Conservation (phyloP, 1,140 invertebrate genomes). For the Drosophila micromelanica region DNA sequence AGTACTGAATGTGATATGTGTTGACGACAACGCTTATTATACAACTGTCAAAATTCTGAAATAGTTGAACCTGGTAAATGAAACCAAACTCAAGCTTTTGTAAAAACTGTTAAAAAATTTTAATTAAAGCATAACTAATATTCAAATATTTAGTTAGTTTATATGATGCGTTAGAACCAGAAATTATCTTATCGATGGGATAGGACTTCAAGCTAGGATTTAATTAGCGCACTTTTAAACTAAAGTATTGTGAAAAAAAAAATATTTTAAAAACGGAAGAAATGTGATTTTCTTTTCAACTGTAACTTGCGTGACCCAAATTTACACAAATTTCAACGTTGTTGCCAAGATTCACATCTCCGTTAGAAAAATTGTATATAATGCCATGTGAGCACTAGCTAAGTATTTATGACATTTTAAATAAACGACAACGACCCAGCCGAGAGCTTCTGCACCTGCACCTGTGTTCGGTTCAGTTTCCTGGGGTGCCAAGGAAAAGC, state of each 20-base stretch:
- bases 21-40: constrained; percentile 4
- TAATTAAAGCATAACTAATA: too few species aligned
- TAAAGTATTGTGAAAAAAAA: too few species aligned
- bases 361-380: constrained; percentile 2
- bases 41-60: constrained; percentile 11
- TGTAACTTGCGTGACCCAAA: background rate
- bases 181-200: too few species aligned
- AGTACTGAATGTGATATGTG: constrained; percentile 37
- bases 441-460: constrained; percentile 6
- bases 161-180: too few species aligned
- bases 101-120: too few species aligned
- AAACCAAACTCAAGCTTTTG: background rate
- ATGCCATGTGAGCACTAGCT: constrained; percentile 18
- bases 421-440: constrained; percentile 46
- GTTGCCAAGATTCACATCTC: background rate
- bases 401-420: constrained; percentile 71
- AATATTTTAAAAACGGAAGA: too few species aligned
- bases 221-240: too few species aligned
- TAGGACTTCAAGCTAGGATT: too few species aligned
- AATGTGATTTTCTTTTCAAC: background rate
- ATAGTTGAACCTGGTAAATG: constrained; percentile 9
- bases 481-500: constrained; percentile 19
- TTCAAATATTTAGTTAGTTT: too few species aligned
- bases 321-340: background rate
- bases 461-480: constrained; percentile 2